Evolutionary conservation across 2,888 invertebrate genomes (phyloP), one percentile per base, ranked within the genome.

Genomic region (Neoascia interrupta): DNA sequence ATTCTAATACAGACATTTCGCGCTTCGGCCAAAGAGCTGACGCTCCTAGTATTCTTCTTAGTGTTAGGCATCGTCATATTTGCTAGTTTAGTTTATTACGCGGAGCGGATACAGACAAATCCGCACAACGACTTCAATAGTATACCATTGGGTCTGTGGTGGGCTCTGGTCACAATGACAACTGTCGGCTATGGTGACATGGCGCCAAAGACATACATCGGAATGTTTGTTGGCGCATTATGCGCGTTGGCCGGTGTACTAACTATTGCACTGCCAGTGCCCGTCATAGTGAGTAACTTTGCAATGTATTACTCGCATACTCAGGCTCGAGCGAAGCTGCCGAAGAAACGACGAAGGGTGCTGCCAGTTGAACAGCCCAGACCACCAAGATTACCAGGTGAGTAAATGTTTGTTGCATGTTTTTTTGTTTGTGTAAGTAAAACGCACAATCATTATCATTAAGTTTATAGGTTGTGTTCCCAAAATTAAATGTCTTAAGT

Each of bases 231-330:
- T 82, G 98, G 98, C 83, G 97, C 98, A 11, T 92, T 99, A 49
- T 99, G 99, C 90, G 99, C 99, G 81, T 92, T 99, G 83, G 97
- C 98, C 86, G 99, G 99, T 90, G 99, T 99, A 85, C 92, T 99
- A 85, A 99, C 98, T 87, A 97, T 99, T 90, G 99, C 99, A 86
- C 92, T 99, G 87, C 99, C 99, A 83, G 98, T 99, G 85, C 98
- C 99, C 84, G 99, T 99, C 89, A 99, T 99, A 88, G 99, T 99
- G 83, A 97, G 97, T 90, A 99, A 99, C 91, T 99, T 99, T 90
- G 96, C 96, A 86, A 96, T 96, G 96, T 96, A 96, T 90, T 96
- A 96, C 90, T 96, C 96, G 84, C 96, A 96, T 90, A 96, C 96
- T 85, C 95, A 98, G 92, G 99, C 99, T 82, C 92, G 99, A 86